Evolutionary conservation across 2,113 vertebrate species (phyloP).

Genomic region (Tachysurus vachellii): DNA sequence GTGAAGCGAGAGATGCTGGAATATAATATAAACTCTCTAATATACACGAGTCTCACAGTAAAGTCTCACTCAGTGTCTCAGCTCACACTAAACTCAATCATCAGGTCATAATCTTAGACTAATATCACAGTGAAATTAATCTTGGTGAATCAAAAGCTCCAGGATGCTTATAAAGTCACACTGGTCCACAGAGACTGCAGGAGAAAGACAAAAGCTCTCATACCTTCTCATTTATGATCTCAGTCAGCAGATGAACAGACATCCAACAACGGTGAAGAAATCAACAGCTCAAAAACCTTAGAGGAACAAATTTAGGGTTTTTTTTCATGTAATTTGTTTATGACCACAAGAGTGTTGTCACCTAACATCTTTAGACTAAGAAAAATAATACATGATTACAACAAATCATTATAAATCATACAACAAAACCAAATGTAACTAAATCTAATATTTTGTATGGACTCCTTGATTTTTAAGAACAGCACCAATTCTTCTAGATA

Average conservation of each 20-base stretch:
- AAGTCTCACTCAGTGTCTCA: background rate
- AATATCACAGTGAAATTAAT: background rate
- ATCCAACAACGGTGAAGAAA: slow-evolving; percentile 48
- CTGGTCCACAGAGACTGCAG: background rate
- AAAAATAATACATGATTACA: too few relatives aligned
- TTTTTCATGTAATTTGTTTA: too few relatives aligned
- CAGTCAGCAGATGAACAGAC: slow-evolving; percentile 48
- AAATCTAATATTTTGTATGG: too few relatives aligned
- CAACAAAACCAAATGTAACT: too few relatives aligned
- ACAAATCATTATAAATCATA: too few relatives aligned
- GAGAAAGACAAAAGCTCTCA: background rate
- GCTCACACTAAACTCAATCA: background rate
- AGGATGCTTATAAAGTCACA: background rate
- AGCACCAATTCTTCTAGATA: too few relatives aligned
- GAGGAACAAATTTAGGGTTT: background rate
- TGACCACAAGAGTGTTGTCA: too few relatives aligned
- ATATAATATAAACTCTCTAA: background rate
- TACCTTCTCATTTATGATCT: slow-evolving; percentile 75
- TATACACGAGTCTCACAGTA: background rate
- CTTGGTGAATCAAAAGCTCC: background rate
- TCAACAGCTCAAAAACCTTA: background rate
- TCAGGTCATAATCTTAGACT: background rate
- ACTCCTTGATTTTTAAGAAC: too few relatives aligned
- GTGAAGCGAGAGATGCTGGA: background rate
- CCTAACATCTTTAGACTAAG: too few relatives aligned